Conservation (phyloP, 2,113 vertebrate genomes). For the Burhinus bistriatus region DNA sequence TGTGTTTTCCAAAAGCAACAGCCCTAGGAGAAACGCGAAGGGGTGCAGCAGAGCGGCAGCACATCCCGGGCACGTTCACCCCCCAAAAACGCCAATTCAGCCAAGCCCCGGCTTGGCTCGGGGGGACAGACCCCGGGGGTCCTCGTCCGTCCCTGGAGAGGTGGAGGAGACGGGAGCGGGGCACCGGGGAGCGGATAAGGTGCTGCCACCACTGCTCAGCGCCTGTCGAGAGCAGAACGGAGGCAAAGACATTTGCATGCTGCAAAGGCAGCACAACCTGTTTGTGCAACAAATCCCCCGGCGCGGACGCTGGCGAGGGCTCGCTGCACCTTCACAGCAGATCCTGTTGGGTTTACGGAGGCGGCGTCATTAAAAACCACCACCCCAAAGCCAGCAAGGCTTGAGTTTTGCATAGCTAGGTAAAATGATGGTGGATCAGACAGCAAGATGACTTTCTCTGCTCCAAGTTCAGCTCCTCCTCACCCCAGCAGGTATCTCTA, state of each 20-base stretch:
- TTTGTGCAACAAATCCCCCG: background rate
- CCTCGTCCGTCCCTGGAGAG: background rate
- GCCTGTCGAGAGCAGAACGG: background rate
- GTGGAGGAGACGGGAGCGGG: background rate
- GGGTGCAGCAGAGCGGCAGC: background rate
- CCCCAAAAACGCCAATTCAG: background rate
- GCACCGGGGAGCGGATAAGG: background rate
- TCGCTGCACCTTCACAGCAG: background rate
- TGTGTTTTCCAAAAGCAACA: background rate
- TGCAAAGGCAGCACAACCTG: background rate
- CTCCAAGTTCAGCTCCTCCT: background rate
- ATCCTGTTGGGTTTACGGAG: background rate
- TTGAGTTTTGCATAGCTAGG: no score
- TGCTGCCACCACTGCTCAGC: no score
- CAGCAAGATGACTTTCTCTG: accelerated
- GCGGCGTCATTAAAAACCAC: background rate
- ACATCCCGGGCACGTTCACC: accelerated
- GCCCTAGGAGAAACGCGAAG: accelerated
- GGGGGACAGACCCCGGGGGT: accelerated
- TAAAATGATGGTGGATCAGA: accelerated
- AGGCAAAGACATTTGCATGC: background rate
- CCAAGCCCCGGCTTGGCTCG: accelerated
- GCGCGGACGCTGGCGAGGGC: background rate
- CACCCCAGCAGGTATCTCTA: background rate
- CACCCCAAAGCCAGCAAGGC: background rate